Base-by-base conservation (phyloP, 2,888 invertebrate genomes). In the Zygaena filipendulae region DNA sequence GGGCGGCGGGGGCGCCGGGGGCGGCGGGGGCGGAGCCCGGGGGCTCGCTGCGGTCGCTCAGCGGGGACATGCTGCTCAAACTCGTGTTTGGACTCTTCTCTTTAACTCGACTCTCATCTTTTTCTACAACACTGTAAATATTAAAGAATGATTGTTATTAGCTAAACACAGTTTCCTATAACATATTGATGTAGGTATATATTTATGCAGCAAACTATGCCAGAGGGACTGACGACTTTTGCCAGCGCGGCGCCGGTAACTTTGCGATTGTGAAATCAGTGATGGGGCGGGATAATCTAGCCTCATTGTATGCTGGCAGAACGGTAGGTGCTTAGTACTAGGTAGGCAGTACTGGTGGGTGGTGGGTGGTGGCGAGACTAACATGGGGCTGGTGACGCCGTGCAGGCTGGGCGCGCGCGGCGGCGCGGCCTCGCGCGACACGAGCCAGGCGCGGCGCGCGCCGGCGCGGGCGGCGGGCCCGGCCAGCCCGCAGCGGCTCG, bases 391-490 rank as follows among this genome's bases (percentile, higher is more conserved):
- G 9, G 75, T 74, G 32, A 69, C 74, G n/a, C 79, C 80, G 33
- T 80, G 71, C n/a, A 79, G 50, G 36, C 77, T 80, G 5, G 80
- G 79, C 36, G n/a, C n/a, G n/a, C n/a, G n/a, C n/a, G n/a, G n/a
- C n/a, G n/a, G n/a, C n/a, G n/a, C n/a, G n/a, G n/a, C n/a, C 40
- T 71, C 74, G 28, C 56, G 66, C 27, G 71, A 74, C 7, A 80
- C 79, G 3, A 69, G 77, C 80, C 80, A 80, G 2, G 63, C 62
- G 31, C 60, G 72, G 32, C 64, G 69, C 55, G 59, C 67, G 34
- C 67, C 60, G n/a, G n/a, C n/a, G n/a, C n/a, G n/a, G n/a, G n/a
- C 57, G 11, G 71, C 55, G 11, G 61, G 56, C 1, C 56, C 51
- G 12, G 69, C 64, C n/a, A 66, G 59, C 27, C 54, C 52, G 32